Conservation (phyloP, 1,140 invertebrate genomes). For the Aplysia californica region DNA sequence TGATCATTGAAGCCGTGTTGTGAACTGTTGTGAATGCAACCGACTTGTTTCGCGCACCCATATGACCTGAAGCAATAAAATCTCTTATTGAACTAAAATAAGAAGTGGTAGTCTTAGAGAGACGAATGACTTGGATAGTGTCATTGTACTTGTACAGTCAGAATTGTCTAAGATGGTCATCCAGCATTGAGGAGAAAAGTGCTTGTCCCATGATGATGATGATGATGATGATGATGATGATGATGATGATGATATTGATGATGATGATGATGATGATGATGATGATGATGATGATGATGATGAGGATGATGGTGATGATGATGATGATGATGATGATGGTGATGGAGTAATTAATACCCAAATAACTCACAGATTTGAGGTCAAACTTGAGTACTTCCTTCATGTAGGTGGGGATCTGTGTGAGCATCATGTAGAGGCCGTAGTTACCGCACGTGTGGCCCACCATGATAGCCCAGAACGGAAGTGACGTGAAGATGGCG, state of each 20-base stretch:
- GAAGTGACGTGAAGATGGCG: slow-evolving; percentile 74
- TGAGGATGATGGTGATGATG: not conserved
- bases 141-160: too few species aligned
- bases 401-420: slow-evolving; percentile 47
- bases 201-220: not conserved
- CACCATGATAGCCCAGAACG: slow-evolving; percentile 85
- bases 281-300: not conserved
- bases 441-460: slow-evolving; percentile 44
- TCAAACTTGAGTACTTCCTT: slow-evolving; percentile 51
- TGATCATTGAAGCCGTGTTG: too few species aligned
- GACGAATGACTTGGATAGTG: too few species aligned
- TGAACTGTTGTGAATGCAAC: too few species aligned
- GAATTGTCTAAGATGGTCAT: too few species aligned
- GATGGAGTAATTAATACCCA: not conserved
- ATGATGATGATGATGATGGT: not conserved
- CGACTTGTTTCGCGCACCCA: too few species aligned
- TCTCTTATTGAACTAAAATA: too few species aligned
- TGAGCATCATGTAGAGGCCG: slow-evolving; percentile 41
- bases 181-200: not conserved
- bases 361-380: slow-evolving; percentile 37
- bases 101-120: too few species aligned
- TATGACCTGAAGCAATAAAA: too few species aligned
- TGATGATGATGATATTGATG: slow-evolving; percentile 2
- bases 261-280: slow-evolving; percentile 11
- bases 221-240: slow-evolving; percentile 3